A percentile compares a stretch with the other conserved stretches of the same genome.
phyloP scores from a whole-genome alignment of 2,888 invertebrate species.

The Apomyelois bistriatella region DNA sequence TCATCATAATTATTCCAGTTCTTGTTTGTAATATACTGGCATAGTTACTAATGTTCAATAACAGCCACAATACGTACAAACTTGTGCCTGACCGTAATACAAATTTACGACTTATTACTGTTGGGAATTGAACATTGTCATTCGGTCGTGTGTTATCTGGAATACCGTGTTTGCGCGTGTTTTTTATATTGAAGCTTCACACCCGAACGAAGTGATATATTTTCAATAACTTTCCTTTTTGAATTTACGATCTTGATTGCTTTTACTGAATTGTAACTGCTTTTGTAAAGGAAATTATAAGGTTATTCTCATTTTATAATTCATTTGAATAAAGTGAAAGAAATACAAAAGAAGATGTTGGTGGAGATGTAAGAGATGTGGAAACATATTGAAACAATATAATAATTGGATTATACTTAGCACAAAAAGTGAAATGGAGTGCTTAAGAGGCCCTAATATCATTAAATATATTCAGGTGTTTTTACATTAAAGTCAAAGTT shows the following conservation, averaged over 20 bases:
- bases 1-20: neutral
- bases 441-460: no score
- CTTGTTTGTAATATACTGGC: constrained; percentile 5
- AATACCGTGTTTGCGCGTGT: constrained; percentile 14
- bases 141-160: constrained; percentile 32
- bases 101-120: constrained; percentile 56
- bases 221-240: constrained; percentile 7
- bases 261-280: neutral
- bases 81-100: constrained; percentile 36
- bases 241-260: constrained; percentile 8
- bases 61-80: constrained; percentile 9
- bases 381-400: no score
- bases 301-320: no score
- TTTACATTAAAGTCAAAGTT: no score
- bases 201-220: neutral
- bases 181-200: constrained; percentile 4
- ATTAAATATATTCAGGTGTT: no score
- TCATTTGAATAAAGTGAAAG: no score
- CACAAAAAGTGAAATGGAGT: no score
- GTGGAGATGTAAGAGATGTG: no score
- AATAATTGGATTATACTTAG: no score
- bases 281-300: neutral
- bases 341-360: no score
- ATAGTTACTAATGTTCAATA: neutral
- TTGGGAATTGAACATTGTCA: constrained; percentile 52